Conservation (phyloP, 2,888 invertebrate species). For the Tiliacea aurago region DNA sequence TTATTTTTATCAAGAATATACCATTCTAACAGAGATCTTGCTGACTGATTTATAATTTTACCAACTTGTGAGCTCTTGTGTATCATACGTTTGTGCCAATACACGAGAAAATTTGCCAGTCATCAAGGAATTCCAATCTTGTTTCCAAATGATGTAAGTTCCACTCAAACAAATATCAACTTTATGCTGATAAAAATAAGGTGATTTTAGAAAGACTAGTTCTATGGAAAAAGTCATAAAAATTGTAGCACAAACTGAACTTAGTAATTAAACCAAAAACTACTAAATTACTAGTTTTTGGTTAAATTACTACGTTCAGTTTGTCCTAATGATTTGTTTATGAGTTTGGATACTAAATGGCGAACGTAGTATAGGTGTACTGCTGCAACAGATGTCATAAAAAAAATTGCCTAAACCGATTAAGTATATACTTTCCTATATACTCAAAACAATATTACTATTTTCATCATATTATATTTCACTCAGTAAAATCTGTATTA, state of each 20-base stretch:
- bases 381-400: too few species aligned
- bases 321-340: too few species aligned
- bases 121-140: too few species aligned
- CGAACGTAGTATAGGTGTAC: background rate
- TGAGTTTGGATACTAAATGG: background rate
- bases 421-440: background rate
- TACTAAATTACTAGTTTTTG: too few species aligned
- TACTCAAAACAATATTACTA: background rate
- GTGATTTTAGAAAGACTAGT: background rate
- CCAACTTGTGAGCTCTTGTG: too few species aligned
- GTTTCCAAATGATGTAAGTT: background rate
- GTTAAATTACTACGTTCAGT: too few species aligned
- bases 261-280: background rate
- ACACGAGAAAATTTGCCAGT: too few species aligned
- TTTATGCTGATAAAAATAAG: background rate
- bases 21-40: too few species aligned
- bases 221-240: too few species aligned
- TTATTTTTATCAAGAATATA: slow-evolving; percentile 1
- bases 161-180: too few species aligned
- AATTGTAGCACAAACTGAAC: background rate
- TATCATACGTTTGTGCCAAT: too few species aligned
- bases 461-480: slow-evolving; percentile 5
- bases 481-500: slow-evolving; percentile 23
- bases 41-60: too few species aligned
- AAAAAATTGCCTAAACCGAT: background rate